Conservation (phyloP, 1,140 invertebrate species). For the Lineus longissimus region DNA sequence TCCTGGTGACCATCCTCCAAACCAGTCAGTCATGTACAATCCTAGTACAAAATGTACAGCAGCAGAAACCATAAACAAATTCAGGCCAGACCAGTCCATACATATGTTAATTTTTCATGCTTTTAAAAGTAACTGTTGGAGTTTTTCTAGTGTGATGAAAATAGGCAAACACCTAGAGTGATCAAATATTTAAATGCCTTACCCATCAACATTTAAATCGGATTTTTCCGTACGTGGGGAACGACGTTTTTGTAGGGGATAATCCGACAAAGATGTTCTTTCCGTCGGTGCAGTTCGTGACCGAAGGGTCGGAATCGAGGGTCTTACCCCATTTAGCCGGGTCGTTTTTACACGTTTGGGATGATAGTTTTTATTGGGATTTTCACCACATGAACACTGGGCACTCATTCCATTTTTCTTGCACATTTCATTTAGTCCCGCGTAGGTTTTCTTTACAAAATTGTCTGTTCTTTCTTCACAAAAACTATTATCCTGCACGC, state of each 20-base stretch:
- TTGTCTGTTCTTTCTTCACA: slow-evolving; percentile 8
- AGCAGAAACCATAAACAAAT: too few relatives aligned
- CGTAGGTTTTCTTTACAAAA: slow-evolving; percentile 3
- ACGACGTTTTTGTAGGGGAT: not conserved
- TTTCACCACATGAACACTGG: slow-evolving; percentile 10
- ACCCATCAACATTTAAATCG: slow-evolving; percentile 2
- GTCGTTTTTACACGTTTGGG: not conserved
- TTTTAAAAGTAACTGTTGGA: too few relatives aligned
- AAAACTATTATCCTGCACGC: slow-evolving; percentile 12
- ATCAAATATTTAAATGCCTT: not conserved
- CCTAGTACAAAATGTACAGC: too few relatives aligned
- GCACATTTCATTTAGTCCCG: slow-evolving; percentile 2
- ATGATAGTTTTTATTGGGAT: not conserved
- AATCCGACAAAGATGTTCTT: slow-evolving; percentile 5
- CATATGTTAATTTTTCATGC: too few relatives aligned
- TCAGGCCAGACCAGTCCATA: too few relatives aligned
- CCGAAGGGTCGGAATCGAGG: slow-evolving; percentile 10
- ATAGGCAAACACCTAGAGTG: not conserved
- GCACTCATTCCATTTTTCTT: slow-evolving; percentile 11
- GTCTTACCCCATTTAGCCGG: slow-evolving; percentile 6
- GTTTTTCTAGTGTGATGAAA: too few relatives aligned
- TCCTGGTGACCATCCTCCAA: too few relatives aligned
- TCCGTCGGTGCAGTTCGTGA: not conserved
- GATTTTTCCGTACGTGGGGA: slow-evolving; percentile 2
- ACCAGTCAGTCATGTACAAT: too few relatives aligned